Conservation (phyloP, 1,140 invertebrate species). For the Meteorus sp. region DNA sequence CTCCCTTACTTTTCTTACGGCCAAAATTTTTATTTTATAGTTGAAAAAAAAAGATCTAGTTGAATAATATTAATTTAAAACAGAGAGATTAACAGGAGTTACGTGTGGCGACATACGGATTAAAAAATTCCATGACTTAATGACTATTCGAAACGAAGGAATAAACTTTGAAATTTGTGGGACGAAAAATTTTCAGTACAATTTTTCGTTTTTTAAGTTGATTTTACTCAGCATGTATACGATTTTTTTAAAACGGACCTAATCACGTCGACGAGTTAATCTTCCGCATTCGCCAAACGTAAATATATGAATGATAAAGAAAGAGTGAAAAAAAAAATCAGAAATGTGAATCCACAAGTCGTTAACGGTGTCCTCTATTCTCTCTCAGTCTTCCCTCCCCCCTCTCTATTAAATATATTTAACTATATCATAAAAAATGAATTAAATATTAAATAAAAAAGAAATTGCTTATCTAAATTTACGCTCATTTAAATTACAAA, state of each 20-base stretch:
- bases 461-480: background rate
- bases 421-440: background rate
- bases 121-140: too few relatives aligned
- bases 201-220: background rate
- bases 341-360: background rate
- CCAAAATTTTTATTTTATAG: background rate
- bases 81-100: too few relatives aligned
- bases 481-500: slow-evolving; percentile 16
- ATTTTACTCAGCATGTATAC: slow-evolving; percentile 2
- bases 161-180: too few relatives aligned
- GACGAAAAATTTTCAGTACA: too few relatives aligned
- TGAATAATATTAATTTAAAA: too few relatives aligned
- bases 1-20: background rate
- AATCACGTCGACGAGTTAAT: slow-evolving; percentile 3
- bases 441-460: background rate
- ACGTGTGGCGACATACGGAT: too few relatives aligned
- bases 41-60: too few relatives aligned
- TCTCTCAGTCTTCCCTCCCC: background rate
- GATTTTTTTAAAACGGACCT: slow-evolving; percentile 19
- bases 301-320: background rate
- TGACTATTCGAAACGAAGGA: background rate
- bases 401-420: too few relatives aligned
- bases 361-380: background rate
- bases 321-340: too few relatives aligned
- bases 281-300: background rate